A percentile compares a stretch with the other conserved stretches of the same genome.
Evolutionary conservation across 2,113 vertebrate genomes (phyloP).

Genomic region (Drymodes brunneopygia): DNA sequence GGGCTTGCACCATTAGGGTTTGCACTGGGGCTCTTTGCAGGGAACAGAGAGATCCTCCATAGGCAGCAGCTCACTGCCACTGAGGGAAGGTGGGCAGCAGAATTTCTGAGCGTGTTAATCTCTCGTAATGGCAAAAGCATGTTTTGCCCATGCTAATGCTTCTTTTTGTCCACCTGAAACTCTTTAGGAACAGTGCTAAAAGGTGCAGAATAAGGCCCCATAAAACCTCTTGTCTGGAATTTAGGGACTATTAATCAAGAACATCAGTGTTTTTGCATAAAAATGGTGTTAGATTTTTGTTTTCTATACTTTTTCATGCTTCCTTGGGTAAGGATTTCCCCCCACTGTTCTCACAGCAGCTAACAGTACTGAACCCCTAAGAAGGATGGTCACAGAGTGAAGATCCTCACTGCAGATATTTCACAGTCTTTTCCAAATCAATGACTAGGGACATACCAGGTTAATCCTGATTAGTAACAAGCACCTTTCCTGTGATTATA

Average conservation of each 20-base stretch:
- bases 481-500: background rate
- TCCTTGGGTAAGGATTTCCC: background rate
- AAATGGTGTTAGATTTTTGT: background rate
- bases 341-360: background rate
- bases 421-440: background rate
- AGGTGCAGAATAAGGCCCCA: background rate
- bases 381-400: background rate
- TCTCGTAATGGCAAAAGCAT: background rate
- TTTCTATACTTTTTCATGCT: background rate
- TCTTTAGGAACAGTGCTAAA: background rate
- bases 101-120: background rate
- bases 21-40: background rate
- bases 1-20: background rate
- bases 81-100: background rate
- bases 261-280: background rate
- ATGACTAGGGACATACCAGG: background rate
- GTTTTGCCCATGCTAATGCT: background rate
- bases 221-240: background rate
- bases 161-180: background rate
- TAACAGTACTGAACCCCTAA: background rate
- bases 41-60: background rate
- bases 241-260: background rate
- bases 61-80: background rate
- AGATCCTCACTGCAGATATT: background rate
- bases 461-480: conserved; percentile 7